Percentiles rank a stretch among this genome's conserved stretches.
phyloP scores from a whole-genome alignment of 1,140 invertebrate species.

The Triops longicaudatus region DNA sequence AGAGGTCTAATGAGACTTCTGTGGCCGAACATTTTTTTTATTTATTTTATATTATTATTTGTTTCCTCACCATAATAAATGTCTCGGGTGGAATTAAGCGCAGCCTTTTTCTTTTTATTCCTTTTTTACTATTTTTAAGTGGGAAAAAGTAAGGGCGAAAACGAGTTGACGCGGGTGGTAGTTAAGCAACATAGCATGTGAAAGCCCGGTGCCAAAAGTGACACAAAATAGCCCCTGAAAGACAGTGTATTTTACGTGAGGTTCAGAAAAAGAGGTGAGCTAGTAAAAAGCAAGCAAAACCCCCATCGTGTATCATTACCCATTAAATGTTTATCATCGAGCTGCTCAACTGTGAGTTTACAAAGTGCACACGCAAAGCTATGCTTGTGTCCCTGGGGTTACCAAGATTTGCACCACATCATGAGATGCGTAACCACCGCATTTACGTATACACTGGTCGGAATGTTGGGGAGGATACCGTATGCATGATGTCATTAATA shows the following conservation, averaged over 20 bases:
- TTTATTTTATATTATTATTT: too few relatives aligned
- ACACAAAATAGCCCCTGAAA: background rate
- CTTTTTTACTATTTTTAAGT: too few relatives aligned
- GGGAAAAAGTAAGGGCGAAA: background rate
- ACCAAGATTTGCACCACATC: background rate
- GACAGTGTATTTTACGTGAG: background rate
- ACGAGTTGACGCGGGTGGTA: background rate
- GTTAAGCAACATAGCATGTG: background rate
- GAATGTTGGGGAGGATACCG: background rate
- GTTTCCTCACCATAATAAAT: too few relatives aligned
- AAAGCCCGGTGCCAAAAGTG: background rate
- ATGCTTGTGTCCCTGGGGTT: constrained; percentile 8
- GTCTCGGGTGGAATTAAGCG: too few relatives aligned
- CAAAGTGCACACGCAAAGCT: background rate
- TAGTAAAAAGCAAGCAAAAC: background rate
- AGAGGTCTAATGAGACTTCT: too few relatives aligned
- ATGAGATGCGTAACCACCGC: background rate
- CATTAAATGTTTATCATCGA: constrained; percentile 13
- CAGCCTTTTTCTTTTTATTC: too few relatives aligned
- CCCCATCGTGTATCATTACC: background rate
- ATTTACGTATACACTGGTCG: background rate
- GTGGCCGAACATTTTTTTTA: too few relatives aligned
- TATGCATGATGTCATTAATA: constrained; percentile 1
- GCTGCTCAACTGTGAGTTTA: constrained; percentile 14
- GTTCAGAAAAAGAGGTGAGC: background rate